These are phyloP conservation scores for Ennomos quercinarius DNA, from an alignment of 2,888 invertebrate species.

Conservation along the genomic window DNA sequence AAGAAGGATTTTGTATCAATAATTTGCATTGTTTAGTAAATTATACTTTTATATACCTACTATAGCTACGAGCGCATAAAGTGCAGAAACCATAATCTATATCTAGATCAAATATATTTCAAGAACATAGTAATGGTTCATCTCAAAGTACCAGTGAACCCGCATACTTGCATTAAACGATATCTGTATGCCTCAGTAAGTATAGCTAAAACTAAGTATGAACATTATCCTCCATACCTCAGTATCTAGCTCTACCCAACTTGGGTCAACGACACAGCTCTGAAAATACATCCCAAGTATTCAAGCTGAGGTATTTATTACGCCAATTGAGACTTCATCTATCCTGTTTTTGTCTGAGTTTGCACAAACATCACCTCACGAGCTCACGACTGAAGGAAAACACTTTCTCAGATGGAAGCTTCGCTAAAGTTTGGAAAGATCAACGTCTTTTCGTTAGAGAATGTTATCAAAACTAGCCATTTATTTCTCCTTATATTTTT, in stretches of 20 bases:
- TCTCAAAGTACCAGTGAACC: constrained; percentile 24
- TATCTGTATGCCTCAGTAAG: constrained; percentile 10
- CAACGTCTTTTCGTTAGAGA: constrained; percentile 2
- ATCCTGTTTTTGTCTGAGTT: constrained; percentile 24
- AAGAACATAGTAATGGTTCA: constrained; percentile 1
- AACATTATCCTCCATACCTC: constrained; percentile 11
- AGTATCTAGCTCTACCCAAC: constrained; percentile 14
- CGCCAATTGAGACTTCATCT: constrained; percentile 8
- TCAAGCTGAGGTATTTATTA: constrained; percentile 25
- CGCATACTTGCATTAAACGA: constrained; percentile 31
- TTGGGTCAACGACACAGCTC: constrained; percentile 44
- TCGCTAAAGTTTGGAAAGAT: neutral
- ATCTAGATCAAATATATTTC: neutral
- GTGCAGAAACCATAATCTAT: neutral
- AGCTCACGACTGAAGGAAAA: neutral
- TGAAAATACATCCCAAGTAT: constrained; percentile 39
- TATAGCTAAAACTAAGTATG: constrained; percentile 1
- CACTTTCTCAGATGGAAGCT: neutral
- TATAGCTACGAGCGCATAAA: too few relatives aligned
- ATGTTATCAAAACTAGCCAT: too few relatives aligned
- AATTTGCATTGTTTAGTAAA: too few relatives aligned
- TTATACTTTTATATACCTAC: too few relatives aligned
- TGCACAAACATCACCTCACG: constrained; percentile 6
- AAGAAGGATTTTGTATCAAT: too few relatives aligned
- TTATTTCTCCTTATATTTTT: too few relatives aligned